Evolutionary conservation across 2,113 vertebrate genomes (phyloP), one percentile per base, ranked within the genome.

Genomic region (Epinephelus cyanopodus): DNA sequence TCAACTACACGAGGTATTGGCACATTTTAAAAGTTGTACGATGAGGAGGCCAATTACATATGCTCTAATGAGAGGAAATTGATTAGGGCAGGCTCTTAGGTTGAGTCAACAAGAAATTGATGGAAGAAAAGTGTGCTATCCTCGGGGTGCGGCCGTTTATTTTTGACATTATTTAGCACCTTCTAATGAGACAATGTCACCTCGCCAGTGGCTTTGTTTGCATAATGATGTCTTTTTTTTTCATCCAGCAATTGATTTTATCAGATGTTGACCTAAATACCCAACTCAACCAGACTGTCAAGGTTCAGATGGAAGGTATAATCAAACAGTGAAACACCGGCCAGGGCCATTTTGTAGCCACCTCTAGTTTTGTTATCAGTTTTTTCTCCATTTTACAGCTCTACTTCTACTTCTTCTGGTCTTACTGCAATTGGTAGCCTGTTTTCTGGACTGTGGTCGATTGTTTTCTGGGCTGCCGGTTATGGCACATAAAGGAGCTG

Each of bases 1-100:
- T 90, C 87, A 92, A 82, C 80, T 54, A 82, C 85, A 79, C 21
- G 29, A 61, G 61, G n/a, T 92, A 93, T 93, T 87, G 91, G 87
- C 85, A 90, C 68, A 77, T 93, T 91, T 85, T 90, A 92, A 91
- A 92, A 90, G 92, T 90, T 91, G 77, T 75, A 77, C 81, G 68
- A 87, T 80, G 81, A 86, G 74, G 57, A 82, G 86, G 87, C 72
- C 90, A 90, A 92, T 94, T 83, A 78, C 65, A 90, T 90, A 90
- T 80, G 63, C 81, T 62, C 81, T 92, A 90, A 92, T 89, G 84
- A 90, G 82, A 81, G 86, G 61, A 77, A 72, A 93, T 91, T 91
- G 86, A 94, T 92, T 87, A 58, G 61, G 78, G 64, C 79, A 52
- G 58, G 37, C 64, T 79, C 25, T 39, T 65, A 65, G 71, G 47